phyloP scores from a whole-genome alignment of 2,888 invertebrate species.

The Trachelus iudaicus region DNA sequence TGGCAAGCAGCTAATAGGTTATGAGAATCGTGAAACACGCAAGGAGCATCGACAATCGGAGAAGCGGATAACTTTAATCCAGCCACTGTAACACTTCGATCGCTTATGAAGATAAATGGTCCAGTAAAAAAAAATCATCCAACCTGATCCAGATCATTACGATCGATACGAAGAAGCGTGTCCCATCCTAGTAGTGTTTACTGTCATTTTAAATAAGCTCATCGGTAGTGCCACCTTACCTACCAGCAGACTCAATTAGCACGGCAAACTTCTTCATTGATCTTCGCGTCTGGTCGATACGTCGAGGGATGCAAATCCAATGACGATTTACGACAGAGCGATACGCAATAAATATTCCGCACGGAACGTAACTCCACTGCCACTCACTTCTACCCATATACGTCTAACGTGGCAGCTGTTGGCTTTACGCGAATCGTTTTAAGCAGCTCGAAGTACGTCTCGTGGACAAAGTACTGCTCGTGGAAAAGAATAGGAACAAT shows the following conservation, averaged over 20 bases:
- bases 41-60: not conserved
- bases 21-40: not conserved
- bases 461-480: not conserved
- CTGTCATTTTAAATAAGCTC: too few species aligned
- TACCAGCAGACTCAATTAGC: not conserved
- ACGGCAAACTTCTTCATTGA: not conserved
- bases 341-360: not conserved
- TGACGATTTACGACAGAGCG: not conserved
- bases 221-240: not conserved
- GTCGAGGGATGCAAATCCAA: not conserved
- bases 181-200: not conserved
- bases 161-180: not conserved
- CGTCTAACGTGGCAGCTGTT: not conserved
- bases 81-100: not conserved
- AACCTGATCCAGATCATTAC: too few species aligned
- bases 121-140: too few species aligned
- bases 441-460: not conserved
- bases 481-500: not conserved
- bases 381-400: not conserved
- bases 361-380: not conserved
- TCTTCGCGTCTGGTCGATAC: not conserved
- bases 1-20: constrained; percentile 13
- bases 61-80: not conserved
- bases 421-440: not conserved
- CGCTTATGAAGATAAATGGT: not conserved